Conservation (phyloP, 1,140 invertebrate genomes). For the Apis mellifera region Amel_HAv3.1 CM009935.2:10354501-10355000, state of each 20-base stretch:
- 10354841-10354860: not conserved
- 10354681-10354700: slow-evolving; percentile 46
- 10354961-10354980: too few relatives aligned
- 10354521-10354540: too few relatives aligned
- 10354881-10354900: not conserved
- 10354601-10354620: slow-evolving; percentile 23
- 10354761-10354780: slow-evolving; percentile 71
- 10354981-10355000: too few relatives aligned
- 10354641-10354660: not conserved
- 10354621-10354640: slow-evolving; percentile 23
- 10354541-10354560: not conserved
- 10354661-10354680: slow-evolving; percentile 23
- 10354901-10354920: too few relatives aligned
- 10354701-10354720: slow-evolving; percentile 63
- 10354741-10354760: slow-evolving; percentile 71
- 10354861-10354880: slow-evolving; percentile 1
- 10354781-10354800: slow-evolving; percentile 66
- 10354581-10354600: not conserved
- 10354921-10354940: too few relatives aligned
- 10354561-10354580: not conserved
- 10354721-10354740: slow-evolving; percentile 71
- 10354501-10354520: too few relatives aligned
- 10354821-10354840: not conserved
- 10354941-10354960: too few relatives aligned
- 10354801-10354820: slow-evolving; percentile 6